These are phyloP conservation scores for Eulithis testata DNA, from an alignment of 2,888 invertebrate genomes.

Conservation along the genomic window DNA sequence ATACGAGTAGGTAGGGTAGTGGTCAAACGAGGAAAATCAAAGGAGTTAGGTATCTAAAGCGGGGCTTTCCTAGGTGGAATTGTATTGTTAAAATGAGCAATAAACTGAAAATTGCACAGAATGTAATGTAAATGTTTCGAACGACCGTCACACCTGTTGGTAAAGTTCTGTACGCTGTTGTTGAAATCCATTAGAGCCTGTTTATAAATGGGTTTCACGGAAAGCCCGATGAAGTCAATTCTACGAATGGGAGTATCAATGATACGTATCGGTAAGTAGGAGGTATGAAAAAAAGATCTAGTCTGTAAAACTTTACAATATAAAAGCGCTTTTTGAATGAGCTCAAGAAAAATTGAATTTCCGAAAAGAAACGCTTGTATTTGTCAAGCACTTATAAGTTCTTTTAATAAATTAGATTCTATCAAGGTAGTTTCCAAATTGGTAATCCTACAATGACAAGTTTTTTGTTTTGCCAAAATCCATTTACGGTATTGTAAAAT, in stretches of 20 bases:
- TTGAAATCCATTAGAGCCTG: background rate
- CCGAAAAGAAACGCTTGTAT: background rate
- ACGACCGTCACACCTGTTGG: constrained; percentile 1
- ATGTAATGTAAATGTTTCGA: background rate
- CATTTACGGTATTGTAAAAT: background rate
- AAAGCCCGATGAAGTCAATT: constrained; percentile 8
- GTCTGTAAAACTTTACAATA: no score
- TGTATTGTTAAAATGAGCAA: background rate
- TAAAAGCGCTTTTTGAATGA: background rate
- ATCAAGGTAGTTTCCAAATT: constrained; percentile 24
- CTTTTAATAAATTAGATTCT: constrained; percentile 12
- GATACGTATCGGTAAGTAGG: background rate
- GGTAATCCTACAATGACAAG: constrained; percentile 22
- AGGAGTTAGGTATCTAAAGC: background rate
- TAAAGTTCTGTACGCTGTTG: background rate
- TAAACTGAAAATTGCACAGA: background rate
- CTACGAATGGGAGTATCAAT: background rate
- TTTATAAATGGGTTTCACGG: constrained; percentile 6
- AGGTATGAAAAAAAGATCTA: background rate
- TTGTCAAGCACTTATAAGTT: background rate
- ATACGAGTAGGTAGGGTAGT: background rate
- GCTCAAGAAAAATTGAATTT: background rate
- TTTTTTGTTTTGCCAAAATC: constrained; percentile 1
- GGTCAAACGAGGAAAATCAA: constrained; percentile 7
- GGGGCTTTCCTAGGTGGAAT: background rate